Base-by-base conservation (phyloP, 2,113 vertebrate genomes). In the Tachysurus fulvidraco region DNA sequence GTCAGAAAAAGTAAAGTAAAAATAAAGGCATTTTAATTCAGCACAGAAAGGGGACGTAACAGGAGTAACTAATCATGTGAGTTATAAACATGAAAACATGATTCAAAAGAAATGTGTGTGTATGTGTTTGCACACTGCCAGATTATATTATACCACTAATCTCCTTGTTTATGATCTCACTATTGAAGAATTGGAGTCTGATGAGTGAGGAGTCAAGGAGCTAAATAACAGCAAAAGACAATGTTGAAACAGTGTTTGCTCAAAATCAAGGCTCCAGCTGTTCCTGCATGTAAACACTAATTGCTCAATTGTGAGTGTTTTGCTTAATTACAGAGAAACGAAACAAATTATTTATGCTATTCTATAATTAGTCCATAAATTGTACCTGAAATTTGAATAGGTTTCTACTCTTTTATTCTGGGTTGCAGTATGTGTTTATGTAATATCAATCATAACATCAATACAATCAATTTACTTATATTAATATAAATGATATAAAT, bases 71-170 rank as follows among this genome's bases (percentile, higher is more conserved):
- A 50, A 57, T 46, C 86, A 79, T 92, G 92, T 90, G 93, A 91
- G 92, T 93, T 89, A 91, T 92, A 94, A 93, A 96, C 95, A 93
- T 94, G 36, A 94, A 95, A 96, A 96, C 93, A 96, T 96, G 96
- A 95, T 62, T 25, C 21, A 0, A 25, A 21, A 62, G 23, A 17
- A n/a, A 30, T 80, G 67, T 85, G 60, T 81, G 64, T 83, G 55
- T 87, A 57, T 54, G 16, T 52, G 55, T 83, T 60, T 57, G 17
- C 14, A 87, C 92, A 91, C 92, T 95, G 94, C 96, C 95, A 96
- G 94, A 93, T 94, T 94, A 95, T 91, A 95, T 95, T 95, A 95
- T 94, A 93, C 91, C 92, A 93, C 93, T 95, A 95, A 93, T 92
- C 92, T 92, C 91, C 90, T 87, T 88, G 86, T 91, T 89, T 91